Evolutionary conservation across 1,140 invertebrate species (phyloP), one percentile per base, ranked within the genome.

Genomic region (Temnothorax longispinosus): DNA sequence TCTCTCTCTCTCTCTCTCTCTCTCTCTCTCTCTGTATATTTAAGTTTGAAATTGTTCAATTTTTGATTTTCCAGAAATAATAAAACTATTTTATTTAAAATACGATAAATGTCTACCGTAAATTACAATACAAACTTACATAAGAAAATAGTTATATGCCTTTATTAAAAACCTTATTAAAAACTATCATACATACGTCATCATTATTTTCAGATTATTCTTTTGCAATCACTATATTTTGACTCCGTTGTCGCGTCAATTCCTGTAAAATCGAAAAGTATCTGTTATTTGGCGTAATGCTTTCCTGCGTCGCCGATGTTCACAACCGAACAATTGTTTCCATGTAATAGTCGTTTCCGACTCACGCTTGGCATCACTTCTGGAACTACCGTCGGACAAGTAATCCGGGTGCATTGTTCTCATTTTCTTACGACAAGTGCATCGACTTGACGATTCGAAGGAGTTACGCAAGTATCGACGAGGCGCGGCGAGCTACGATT

Each of bases 351-450:
- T 41, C 32, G 13, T 56, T 64, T 84, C 50, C 80, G 86, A 60
- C 50, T 84, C 56, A 81, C 65, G 76, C 62, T 60, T 58, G 77
- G 0, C 74, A 72, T 84, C 60, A 69, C 1, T 77, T 87, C 67
- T 85, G 27, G n/a, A 60, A 50, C 11, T 18, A 11, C 13, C 11
- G 18, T 11, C n/a, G 3, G n/a, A 4, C 62, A 67, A 38, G 32
- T 27, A 10, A 54, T 64, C n/a, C 58, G 27, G 2, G 50, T 62
- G 64, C 50, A 58, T 81, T 82, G 67, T 82, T 74, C 65, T 21
- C 32, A 1, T 21, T 52, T 32, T 27, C 27, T 11, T 35, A 21
- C 13, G 44, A 65, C 76, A 21, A 35, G 18, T 32, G 38, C 72
- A 27, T 60, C 38, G 35, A 27, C 21, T 62, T 50, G 11, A 35